phyloP scores from a whole-genome alignment of 1,140 invertebrate genomes.

The Papilio polytes region DNA sequence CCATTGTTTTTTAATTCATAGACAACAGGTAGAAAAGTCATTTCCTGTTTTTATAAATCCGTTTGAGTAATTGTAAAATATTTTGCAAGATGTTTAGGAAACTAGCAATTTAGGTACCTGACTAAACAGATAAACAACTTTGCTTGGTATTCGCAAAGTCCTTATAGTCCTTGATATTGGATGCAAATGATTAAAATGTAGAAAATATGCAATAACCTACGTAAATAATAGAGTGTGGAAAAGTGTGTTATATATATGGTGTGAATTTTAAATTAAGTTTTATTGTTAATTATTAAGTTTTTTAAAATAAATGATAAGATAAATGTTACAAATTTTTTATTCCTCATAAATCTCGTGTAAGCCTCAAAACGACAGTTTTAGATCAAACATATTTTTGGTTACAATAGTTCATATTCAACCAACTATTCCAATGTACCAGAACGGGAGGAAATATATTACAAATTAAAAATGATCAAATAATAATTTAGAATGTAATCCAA shows the following conservation, averaged over 20 bases:
- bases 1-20: not conserved
- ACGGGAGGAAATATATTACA: no score
- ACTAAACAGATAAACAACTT: constrained; percentile 25
- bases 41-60: not conserved
- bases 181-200: constrained; percentile 14
- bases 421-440: no score
- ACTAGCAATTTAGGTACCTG: constrained; percentile 36
- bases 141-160: not conserved
- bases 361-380: no score
- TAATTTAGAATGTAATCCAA: not conserved
- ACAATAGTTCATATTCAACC: no score
- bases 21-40: not conserved
- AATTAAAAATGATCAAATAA: no score
- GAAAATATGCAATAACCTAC: constrained; percentile 6
- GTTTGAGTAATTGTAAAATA: not conserved
- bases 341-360: not conserved
- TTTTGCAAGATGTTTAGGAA: constrained; percentile 12
- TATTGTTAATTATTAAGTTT: constrained; percentile 44
- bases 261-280: constrained; percentile 48
- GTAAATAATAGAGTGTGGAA: constrained; percentile 3
- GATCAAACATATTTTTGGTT: no score
- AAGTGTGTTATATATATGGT: constrained; percentile 44
- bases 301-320: constrained; percentile 47
- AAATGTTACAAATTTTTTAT: constrained; percentile 34
- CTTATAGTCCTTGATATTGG: not conserved